phyloP scores from a whole-genome alignment of 2,797 vertebrate genomes.

The Melanotaenia parkinsoni region DNA sequence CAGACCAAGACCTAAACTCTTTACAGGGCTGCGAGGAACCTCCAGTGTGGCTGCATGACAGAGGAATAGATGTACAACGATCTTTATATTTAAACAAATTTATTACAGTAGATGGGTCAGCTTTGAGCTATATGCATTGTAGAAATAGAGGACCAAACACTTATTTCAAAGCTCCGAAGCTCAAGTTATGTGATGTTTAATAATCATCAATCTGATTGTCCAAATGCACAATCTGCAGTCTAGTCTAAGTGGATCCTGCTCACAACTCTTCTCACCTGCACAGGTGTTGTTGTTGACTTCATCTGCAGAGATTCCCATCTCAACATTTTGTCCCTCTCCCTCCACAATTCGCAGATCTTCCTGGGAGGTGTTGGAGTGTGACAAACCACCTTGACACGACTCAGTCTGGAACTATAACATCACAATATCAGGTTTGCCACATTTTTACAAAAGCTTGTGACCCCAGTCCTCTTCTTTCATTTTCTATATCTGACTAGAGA shows the following conservation, averaged over 20 bases:
- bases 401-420: slow-evolving; percentile 91
- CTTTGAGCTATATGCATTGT: neutral
- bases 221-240: neutral
- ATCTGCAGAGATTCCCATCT: slow-evolving; percentile 88
- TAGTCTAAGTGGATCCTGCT: neutral
- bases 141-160: neutral
- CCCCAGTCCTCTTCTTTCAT: neutral
- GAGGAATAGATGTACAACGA: neutral
- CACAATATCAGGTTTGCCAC: neutral
- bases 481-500: neutral
- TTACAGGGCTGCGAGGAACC: slow-evolving; percentile 86
- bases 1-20: slow-evolving; percentile 68
- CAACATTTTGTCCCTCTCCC: slow-evolving; percentile 91
- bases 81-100: neutral
- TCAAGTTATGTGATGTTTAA: neutral
- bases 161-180: neutral
- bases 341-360: slow-evolving; percentile 96
- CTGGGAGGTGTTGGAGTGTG: slow-evolving; percentile 92
- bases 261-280: slow-evolving; percentile 78
- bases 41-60: slow-evolving; percentile 80
- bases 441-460: neutral
- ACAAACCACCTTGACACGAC: slow-evolving; percentile 85
- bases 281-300: slow-evolving; percentile 99
- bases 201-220: neutral
- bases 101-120: neutral